Percentiles rank a stretch among this genome's conserved stretches.
Evolutionary conservation across 2,797 vertebrate genomes (phyloP).

Genomic region (Phrynocephalus forsythii): DNA sequence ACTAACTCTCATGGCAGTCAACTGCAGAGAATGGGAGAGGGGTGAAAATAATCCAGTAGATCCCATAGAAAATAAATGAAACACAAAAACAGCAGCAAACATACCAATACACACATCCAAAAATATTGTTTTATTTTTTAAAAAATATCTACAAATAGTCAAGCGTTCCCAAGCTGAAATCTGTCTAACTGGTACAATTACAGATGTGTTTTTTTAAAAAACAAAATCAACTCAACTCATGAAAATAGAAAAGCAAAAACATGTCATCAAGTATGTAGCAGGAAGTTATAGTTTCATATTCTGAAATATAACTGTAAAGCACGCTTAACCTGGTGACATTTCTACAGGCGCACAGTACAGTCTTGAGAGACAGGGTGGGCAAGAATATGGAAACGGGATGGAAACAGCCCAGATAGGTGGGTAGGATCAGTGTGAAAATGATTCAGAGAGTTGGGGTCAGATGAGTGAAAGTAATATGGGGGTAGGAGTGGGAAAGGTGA

Average conservation of each 20-base stretch:
- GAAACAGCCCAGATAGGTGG: too few species aligned
- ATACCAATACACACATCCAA: constrained; percentile 10
- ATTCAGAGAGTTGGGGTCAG: too few species aligned
- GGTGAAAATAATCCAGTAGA: constrained; percentile 41
- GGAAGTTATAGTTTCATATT: too few species aligned
- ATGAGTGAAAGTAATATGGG: too few species aligned
- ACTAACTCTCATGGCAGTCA: constrained; percentile 50
- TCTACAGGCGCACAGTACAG: too few species aligned
- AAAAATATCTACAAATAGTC: constrained; percentile 37
- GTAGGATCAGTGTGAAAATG: too few species aligned
- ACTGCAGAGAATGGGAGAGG: constrained; percentile 28
- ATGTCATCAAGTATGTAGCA: too few species aligned
- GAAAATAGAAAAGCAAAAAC: background rate
- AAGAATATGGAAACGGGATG: too few species aligned
- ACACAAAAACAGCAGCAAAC: constrained; percentile 21
- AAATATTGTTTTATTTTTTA: constrained; percentile 14
- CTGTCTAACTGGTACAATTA: constrained; percentile 24
- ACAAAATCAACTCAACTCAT: background rate
- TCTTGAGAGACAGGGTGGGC: too few species aligned
- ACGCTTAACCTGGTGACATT: background rate
- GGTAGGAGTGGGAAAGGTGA: too few species aligned
- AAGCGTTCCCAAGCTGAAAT: constrained; percentile 16
- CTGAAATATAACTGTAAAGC: background rate
- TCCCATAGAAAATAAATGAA: constrained; percentile 33
- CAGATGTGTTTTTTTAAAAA: background rate